phyloP scores from a whole-genome alignment of 2,797 vertebrate genomes.

The Sphaeramia orbicularis region DNA sequence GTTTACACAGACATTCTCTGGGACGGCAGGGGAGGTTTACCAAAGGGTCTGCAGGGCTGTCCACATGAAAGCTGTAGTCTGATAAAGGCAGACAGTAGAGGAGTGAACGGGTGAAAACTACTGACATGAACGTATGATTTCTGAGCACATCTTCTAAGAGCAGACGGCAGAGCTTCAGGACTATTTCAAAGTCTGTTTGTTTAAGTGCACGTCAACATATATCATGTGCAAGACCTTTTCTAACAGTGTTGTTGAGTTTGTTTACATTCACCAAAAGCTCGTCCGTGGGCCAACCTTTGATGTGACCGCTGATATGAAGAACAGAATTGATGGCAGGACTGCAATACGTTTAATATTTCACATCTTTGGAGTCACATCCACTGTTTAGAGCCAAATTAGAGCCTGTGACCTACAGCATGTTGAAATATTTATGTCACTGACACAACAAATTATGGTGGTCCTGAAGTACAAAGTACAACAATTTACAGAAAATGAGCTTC shows the following conservation, averaged over 20 bases:
- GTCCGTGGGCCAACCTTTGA: background rate
- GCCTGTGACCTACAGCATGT: background rate
- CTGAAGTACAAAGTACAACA: background rate
- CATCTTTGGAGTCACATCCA: background rate
- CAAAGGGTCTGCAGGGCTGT: constrained; percentile 14
- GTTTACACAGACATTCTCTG: constrained; percentile 71
- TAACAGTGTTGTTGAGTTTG: background rate
- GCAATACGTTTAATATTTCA: background rate
- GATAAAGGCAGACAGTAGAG: constrained; percentile 10
- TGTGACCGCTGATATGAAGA: background rate
- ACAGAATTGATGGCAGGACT: background rate
- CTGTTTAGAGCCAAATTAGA: background rate
- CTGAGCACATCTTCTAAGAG: background rate
- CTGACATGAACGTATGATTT: background rate
- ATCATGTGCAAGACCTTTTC: background rate
- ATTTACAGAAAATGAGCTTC: no score
- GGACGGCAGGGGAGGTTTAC: constrained; percentile 46
- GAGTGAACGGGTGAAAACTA: constrained; percentile 22
- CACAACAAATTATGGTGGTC: background rate
- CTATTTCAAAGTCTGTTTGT: constrained; percentile 17
- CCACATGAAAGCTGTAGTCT: background rate
- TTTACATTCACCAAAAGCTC: constrained; percentile 1
- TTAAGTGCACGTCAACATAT: constrained; percentile 24
- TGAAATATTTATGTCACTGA: constrained; percentile 19
- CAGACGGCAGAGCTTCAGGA: constrained; percentile 24